phyloP scores from a whole-genome alignment of 2,113 vertebrate genomes.

The Aegotheles bennettii region DNA sequence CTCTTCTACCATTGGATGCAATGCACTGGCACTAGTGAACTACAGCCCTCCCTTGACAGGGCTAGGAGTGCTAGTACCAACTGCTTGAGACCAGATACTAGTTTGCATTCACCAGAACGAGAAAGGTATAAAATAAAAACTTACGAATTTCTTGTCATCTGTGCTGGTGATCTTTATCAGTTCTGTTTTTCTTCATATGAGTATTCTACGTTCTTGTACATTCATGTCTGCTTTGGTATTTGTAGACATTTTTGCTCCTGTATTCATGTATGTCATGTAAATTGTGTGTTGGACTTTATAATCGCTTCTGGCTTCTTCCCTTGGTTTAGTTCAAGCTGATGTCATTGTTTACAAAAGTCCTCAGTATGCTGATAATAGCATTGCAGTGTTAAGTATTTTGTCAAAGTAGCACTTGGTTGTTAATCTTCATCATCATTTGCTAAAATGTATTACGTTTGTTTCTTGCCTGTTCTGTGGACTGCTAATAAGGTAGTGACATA shows the following conservation, averaged over 20 bases:
- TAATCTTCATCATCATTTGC: background rate
- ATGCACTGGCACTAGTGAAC: slow-evolving; percentile 95
- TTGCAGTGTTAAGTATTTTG: background rate
- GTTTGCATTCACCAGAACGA: slow-evolving; percentile 94
- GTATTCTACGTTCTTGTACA: slow-evolving; percentile 39
- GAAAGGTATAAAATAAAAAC: slow-evolving; percentile 91
- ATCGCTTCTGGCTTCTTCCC: slow-evolving; percentile 59
- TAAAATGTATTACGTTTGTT: background rate
- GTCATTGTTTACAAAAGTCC: slow-evolving; percentile 62
- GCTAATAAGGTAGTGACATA: background rate
- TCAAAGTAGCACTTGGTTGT: background rate
- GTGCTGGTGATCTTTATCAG: slow-evolving; percentile 67
- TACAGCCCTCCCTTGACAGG: slow-evolving; percentile 97
- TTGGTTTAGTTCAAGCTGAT: slow-evolving; percentile 33
- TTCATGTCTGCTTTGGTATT: slow-evolving; percentile 49
- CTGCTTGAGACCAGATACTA: slow-evolving; percentile 96
- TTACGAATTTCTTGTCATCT: slow-evolving; percentile 78
- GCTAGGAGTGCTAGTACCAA: slow-evolving; percentile 99
- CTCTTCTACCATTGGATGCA: slow-evolving; percentile 84
- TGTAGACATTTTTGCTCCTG: slow-evolving; percentile 8
- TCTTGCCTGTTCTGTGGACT: slow-evolving; percentile 5
- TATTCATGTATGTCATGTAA: slow-evolving; percentile 53
- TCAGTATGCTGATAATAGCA: slow-evolving; percentile 77
- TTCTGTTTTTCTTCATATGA: slow-evolving; percentile 56
- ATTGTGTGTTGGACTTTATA: slow-evolving; percentile 56